Evolutionary conservation across 2,797 vertebrate species (phyloP), one percentile per base, ranked within the genome.

Genomic region (Acomys russatus): DNA sequence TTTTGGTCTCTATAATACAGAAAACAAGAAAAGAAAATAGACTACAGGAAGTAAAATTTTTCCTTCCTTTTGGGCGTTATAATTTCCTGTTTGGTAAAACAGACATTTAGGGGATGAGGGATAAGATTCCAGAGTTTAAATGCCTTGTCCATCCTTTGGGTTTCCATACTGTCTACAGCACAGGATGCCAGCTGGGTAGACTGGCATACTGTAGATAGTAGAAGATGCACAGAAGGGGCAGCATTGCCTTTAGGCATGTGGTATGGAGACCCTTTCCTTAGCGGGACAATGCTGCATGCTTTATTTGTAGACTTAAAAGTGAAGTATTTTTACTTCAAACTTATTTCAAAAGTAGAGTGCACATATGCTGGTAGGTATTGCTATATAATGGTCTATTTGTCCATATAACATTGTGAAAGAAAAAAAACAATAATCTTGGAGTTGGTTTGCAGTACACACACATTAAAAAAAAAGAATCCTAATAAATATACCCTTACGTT

Each of bases 241-340:
- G 20, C 10, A 8, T 44, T 77, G 22, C 54, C 35, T 59, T 44
- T 61, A 70, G 12, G 23, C 44, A 64, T 23, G 3, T 51, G 30
- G 30, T 76, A 51, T n/a, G 77, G 89, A 88, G 95, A 64, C 10
- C 28, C 38, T 10, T 73, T 38, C n/a, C 18, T 88, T 70, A 88
- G 15, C 51, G 76, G 44, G 18, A 64, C 74, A 74, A 59, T 88
- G 51, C 88, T 59, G 28, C 7, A 64, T 88, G 54, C 44, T 92
- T 15, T 28, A 74, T 44, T 97, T 96, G 94, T 63, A 85, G 66
- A 87, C 54, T 91, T 90, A 71, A 92, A 59, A 59, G 30, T 71
- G 22, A 71, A 35, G 33, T 71, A 18, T 35, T 71, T 96, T 90
- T 90, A 95, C 76, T 78, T 95, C 71, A 85, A 11, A 90, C 90